phyloP scores from a whole-genome alignment of 37 sponge, comb jelly and placozoan species.

The Eunapius fragilis region DNA sequence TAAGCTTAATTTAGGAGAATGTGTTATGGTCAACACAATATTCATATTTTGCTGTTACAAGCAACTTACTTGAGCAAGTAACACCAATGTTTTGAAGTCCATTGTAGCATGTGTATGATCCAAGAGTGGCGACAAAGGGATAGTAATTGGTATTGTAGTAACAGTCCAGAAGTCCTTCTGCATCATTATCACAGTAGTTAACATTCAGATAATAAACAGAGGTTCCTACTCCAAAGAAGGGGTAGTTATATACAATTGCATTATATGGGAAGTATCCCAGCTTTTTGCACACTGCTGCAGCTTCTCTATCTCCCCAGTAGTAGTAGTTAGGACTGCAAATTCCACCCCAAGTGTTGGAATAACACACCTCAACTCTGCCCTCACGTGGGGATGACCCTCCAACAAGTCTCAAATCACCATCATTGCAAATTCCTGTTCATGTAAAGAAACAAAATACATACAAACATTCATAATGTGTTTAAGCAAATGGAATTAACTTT shows the following conservation, averaged over 20 bases:
- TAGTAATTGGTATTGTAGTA: not conserved
- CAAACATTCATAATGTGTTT: not conserved
- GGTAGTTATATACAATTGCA: not conserved
- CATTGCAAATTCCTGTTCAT: conserved; percentile 11
- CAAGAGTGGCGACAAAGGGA: not conserved
- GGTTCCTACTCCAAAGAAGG: not conserved
- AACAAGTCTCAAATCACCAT: conserved; percentile 39
- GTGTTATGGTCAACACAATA: no score
- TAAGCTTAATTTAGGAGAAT: no score
- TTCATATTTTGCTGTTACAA: not conserved
- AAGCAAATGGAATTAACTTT: no score
- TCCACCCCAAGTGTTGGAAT: conserved; percentile 34
- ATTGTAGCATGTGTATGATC: not conserved
- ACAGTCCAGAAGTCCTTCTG: not conserved
- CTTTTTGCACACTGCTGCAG: conserved; percentile 27
- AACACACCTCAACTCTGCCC: conserved; percentile 41
- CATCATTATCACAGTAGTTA: not conserved
- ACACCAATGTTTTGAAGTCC: not conserved
- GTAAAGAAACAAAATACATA: not conserved
- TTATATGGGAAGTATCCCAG: conserved; percentile 14
- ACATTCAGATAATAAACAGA: not conserved
- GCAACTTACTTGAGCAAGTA: not conserved
- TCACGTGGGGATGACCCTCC: conserved; percentile 15
- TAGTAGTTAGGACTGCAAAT: conserved; percentile 3
- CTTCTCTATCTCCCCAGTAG: not conserved